Evolutionary conservation across 2,888 invertebrate genomes (phyloP).

Genomic region (Eupithecia inturbata): DNA sequence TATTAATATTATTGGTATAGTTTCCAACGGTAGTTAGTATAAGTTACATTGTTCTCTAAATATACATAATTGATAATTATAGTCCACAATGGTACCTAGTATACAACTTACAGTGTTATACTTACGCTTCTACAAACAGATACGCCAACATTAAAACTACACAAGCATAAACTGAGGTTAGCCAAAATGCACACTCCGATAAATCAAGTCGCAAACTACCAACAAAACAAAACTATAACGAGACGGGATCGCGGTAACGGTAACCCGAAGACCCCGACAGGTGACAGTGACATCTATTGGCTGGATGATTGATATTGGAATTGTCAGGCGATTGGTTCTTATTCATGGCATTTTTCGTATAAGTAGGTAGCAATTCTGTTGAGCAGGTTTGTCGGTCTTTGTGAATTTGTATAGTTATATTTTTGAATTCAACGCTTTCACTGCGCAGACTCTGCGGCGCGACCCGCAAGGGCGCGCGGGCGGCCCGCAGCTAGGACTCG

Average conservation of each 20-base stretch:
- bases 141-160: not conserved
- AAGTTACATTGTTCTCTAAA: too few species aligned
- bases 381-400: conserved; percentile 2
- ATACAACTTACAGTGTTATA: too few species aligned
- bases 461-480: too few species aligned
- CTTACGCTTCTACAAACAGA: not conserved
- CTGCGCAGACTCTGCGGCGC: too few species aligned
- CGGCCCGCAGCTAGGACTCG: too few species aligned
- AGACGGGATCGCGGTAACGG: conserved; percentile 27
- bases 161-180: conserved; percentile 1
- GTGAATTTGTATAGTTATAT: not conserved
- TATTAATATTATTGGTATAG: not conserved
- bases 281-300: conserved; percentile 66
- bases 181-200: conserved; percentile 13
- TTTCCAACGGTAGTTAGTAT: too few species aligned
- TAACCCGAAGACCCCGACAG: conserved; percentile 46
- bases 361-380: not conserved
- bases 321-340: conserved; percentile 46
- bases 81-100: too few species aligned
- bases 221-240: conserved; percentile 34
- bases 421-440: not conserved
- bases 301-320: conserved; percentile 59
- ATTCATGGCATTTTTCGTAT: conserved; percentile 28
- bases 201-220: conserved; percentile 26
- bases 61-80: too few species aligned